Evolutionary conservation across 2,113 vertebrate genomes (phyloP), one percentile per base, ranked within the genome.

Genomic region (Sinocyclocheilus rhinocerous): DNA sequence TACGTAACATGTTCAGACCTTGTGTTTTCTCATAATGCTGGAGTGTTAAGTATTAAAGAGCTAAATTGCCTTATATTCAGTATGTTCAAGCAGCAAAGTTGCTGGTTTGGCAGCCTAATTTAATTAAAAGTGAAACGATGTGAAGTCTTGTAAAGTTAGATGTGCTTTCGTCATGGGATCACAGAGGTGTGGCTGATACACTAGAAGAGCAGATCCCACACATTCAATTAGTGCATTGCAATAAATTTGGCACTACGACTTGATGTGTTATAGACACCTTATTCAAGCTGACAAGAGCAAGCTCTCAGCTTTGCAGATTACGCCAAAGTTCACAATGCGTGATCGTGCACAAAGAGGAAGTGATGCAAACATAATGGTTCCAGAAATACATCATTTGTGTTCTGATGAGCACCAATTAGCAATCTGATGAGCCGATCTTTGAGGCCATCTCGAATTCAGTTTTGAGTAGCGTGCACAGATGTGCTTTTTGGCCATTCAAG

Each of bases 331-430:
- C 76, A 67, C 75, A 29, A 8, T 42, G 81, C 69, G 9, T 82
- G 22, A 70, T 82, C 8, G 11, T 70, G 85, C 52, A 70, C 76
- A 84, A 24, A 86, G 26, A 81, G 33, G 59, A 72, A 84, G 70
- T 79, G 79, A 82, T 67, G 33, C 73, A 75, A 65, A 45, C 48
- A 20, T 83, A 78, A 87, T 65, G 67, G 24, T 72, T 85, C 83
- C 83, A 83, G 39, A 83, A 87, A 85, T 83, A 76, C 87, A 84
- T 77, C 18, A 55, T 83, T 63, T 39, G 63, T 89, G 77, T 87
- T 87, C 50, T 82, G 83, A 89, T 83, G 80, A 85, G 75, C 72
- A 84, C 77, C 84, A 83, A 89, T 88, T 91, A 85, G 65, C 75
- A 29, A 76, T 83, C 22, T 48, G 3, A 16, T 65, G 5, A 87